A percentile compares a stretch with the other conserved stretches of the same genome.
Conservation (phyloP, 1,140 invertebrate genomes). For the Brachionus asplanchnoidis region DNA sequence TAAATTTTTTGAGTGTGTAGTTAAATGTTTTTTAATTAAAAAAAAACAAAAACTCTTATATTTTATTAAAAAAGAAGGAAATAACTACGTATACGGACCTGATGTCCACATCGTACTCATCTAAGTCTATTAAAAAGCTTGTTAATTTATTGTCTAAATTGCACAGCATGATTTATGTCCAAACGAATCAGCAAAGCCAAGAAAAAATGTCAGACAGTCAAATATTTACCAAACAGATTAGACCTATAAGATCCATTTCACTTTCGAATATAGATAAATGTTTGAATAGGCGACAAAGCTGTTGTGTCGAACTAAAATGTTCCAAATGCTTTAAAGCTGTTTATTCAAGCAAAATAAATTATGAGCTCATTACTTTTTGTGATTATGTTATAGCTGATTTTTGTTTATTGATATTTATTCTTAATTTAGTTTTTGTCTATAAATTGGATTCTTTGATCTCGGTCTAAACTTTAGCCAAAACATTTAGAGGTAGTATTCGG, state of each 20-base stretch:
- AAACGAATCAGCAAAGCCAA: neutral
- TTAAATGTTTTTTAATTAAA: neutral
- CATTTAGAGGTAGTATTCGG: neutral
- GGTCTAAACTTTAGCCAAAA: neutral
- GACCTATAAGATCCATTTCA: neutral
- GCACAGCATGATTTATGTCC: neutral
- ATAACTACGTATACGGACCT: conserved; percentile 13
- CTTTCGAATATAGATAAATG: neutral
- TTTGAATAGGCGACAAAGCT: neutral
- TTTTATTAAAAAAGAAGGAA: neutral
- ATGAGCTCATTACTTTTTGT: neutral
- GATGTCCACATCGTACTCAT: conserved; percentile 29
- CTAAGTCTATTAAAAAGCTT: conserved; percentile 27
- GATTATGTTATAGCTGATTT: conserved; percentile 41
- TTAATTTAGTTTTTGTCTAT: conserved; percentile 8
- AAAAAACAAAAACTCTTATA: neutral
- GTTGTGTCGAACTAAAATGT: neutral
- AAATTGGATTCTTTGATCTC: neutral
- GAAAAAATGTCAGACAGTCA: neutral
- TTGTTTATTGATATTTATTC: conserved; percentile 29
- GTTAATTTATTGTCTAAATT: neutral
- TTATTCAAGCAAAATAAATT: neutral
- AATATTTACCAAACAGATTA: neutral
- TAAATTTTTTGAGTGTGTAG: neutral
- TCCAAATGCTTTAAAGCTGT: conserved; percentile 2